A percentile compares a stretch with the other conserved stretches of the same genome.
Conservation (phyloP, 2,113 vertebrate genomes). For the Apus apus region DNA sequence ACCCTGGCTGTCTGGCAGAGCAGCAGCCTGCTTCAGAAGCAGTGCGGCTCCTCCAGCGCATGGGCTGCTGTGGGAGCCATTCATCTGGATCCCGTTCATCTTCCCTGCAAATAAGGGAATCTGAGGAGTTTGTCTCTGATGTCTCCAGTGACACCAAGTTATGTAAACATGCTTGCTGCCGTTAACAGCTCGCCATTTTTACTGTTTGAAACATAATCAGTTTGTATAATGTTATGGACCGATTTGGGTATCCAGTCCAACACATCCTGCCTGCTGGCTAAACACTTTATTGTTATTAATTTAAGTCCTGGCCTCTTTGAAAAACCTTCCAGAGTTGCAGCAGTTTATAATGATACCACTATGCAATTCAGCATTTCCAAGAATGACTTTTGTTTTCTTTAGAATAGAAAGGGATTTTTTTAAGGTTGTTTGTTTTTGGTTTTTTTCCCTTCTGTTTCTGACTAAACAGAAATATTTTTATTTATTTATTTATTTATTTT, state of each 20-base stretch:
- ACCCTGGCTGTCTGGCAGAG: rapidly evolving
- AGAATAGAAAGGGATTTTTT: background rate
- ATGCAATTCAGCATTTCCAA: conserved; percentile 47
- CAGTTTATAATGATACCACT: conserved; percentile 1
- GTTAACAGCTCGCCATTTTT: conserved; percentile 18
- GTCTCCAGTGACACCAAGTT: conserved; percentile 11
- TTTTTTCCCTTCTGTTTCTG: background rate
- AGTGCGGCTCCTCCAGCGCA: rapidly evolving
- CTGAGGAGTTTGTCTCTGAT: background rate
- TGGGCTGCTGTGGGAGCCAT: background rate
- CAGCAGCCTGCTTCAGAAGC: rapidly evolving
- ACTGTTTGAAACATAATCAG: conserved; percentile 35
- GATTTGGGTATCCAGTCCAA: background rate
- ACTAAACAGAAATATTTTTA: background rate
- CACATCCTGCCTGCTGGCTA: background rate
- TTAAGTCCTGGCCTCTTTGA: background rate
- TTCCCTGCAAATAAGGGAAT: background rate
- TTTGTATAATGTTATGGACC: background rate
- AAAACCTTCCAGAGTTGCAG: background rate
- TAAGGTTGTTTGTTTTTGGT: background rate
- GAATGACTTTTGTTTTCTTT: conserved; percentile 46
- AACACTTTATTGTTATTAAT: conserved; percentile 34
- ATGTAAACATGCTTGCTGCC: background rate
- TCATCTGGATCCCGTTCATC: background rate
- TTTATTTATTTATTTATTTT: background rate